phyloP scores from a whole-genome alignment of 2,113 vertebrate genomes.

The Rutilus rutilus region DNA sequence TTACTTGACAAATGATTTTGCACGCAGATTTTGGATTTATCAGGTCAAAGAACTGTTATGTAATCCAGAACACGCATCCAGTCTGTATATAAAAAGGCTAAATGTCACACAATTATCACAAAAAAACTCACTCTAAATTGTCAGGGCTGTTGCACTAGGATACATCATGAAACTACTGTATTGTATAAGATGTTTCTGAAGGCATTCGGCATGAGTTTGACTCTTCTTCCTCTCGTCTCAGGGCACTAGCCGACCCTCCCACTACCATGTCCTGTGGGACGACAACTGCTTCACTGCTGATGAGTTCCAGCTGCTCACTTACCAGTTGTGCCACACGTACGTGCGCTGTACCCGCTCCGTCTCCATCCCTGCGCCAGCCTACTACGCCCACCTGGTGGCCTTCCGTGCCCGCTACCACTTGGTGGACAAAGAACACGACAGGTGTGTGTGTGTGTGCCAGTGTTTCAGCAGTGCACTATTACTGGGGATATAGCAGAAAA shows the following conservation, averaged over 20 bases:
- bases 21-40: neutral
- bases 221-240: slow-evolving; percentile 57
- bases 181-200: neutral
- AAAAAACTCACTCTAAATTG: neutral
- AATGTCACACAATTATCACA: neutral
- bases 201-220: neutral
- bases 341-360: slow-evolving; percentile 98
- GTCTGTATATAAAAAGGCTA: neutral
- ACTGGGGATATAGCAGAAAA: neutral
- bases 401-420: slow-evolving; percentile 98
- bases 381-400: slow-evolving; percentile 98
- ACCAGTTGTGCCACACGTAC: slow-evolving; percentile 99
- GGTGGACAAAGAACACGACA: slow-evolving; percentile 99
- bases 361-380: slow-evolving; percentile 97
- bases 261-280: slow-evolving; percentile 99
- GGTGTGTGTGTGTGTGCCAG: slow-evolving; percentile 73
- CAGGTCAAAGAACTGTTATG: neutral
- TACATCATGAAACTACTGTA: neutral
- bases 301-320: slow-evolving; percentile 98
- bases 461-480: neutral
- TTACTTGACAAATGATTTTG: neutral
- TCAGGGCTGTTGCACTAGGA: neutral
- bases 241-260: slow-evolving; percentile 98
- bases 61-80: neutral
- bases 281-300: slow-evolving; percentile 99